Evolutionary conservation across 35 echinoderm and acorn worm species (phyloP), one percentile per base, ranked within the genome.

Genomic region (Amphiura filiformis): DNA sequence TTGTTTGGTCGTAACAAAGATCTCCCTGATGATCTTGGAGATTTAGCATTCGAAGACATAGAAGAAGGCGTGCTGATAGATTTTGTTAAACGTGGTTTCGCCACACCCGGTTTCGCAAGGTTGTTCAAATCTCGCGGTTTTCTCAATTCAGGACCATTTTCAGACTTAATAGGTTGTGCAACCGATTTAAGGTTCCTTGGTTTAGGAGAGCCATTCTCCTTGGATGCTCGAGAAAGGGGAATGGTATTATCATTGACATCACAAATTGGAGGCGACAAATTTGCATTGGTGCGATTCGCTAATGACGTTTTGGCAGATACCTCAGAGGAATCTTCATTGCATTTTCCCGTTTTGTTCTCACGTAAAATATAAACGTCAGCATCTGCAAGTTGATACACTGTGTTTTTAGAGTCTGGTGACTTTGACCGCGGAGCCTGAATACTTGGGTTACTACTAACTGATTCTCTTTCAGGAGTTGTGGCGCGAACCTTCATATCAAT

Each of bases 401-500:
- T 85, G 42, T 84, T 57, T 47, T 14, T 57, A 52, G 81, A 32
- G 7, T 47, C 33, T 35, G 39, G 32, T 39, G 38, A 17, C 80
- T 12, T 82, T n/a, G 38, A 18, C 0, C 38, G 26, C 77, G 13
- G 15, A 23, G 5, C 0, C 5, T 85, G n/a, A 7, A 4, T n/a
- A 22, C 34, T n/a, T 20, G 1, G n/a, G 32, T 38, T 39, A 56
- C 14, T 31, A 20, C 35, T 38, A 31, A 22, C 35, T 70, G 52
- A 23, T 85, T 61, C 35, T 70, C 52, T 61, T 84, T 57, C 30
- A 30, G 12, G 33, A 34, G 49, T 81, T 23, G 37, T 64, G 56
- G 35, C 20, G 34, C 34, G 61, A 13, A 78, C 75, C 23, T 75
- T 89, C 85, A 96, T 96, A 41, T 95, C 93, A 22, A 92, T 81